These are phyloP conservation scores for Cosmopolites sordidus DNA, from an alignment of 2,888 invertebrate species.

Conservation along the genomic window DNA sequence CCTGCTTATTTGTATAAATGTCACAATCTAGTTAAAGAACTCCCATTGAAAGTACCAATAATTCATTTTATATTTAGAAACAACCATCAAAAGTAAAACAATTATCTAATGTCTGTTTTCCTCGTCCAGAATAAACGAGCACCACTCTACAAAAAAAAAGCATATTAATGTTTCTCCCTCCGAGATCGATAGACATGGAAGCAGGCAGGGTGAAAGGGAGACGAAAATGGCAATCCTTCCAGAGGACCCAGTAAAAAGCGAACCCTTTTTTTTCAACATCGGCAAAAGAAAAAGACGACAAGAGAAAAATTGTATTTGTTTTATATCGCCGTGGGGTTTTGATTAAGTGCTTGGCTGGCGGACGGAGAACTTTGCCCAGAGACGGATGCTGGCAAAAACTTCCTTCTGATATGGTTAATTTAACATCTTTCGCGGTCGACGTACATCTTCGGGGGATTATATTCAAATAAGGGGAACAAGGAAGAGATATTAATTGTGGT, in stretches of 20 bases:
- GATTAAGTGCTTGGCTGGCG: too few relatives aligned
- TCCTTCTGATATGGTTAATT: slow-evolving; percentile 20
- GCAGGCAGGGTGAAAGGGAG: neutral
- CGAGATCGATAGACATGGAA: slow-evolving; percentile 14
- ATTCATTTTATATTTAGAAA: slow-evolving; percentile 22
- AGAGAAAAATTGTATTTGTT: slow-evolving; percentile 48
- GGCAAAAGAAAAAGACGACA: slow-evolving; percentile 12
- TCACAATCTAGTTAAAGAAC: too few relatives aligned
- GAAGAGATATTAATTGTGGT: neutral
- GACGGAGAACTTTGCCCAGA: too few relatives aligned
- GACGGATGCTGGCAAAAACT: slow-evolving; percentile 20
- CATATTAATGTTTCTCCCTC: slow-evolving; percentile 24
- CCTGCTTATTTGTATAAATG: too few relatives aligned
- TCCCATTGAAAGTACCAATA: slow-evolving; percentile 8
- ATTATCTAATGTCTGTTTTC: slow-evolving; percentile 26
- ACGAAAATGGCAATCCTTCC: slow-evolving; percentile 9
- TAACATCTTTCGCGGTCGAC: slow-evolving; percentile 16
- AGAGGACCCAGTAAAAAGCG: slow-evolving; percentile 8
- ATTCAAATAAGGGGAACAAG: slow-evolving; percentile 5
- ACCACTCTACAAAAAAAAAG: slow-evolving; percentile 15
- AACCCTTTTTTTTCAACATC: slow-evolving; percentile 13
- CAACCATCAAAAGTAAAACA: slow-evolving; percentile 23
- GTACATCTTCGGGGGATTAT: slow-evolving; percentile 4
- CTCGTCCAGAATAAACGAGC: slow-evolving; percentile 16
- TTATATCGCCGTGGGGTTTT: slow-evolving; percentile 42